Conservation (phyloP, 2,113 vertebrate genomes). For the Macquaria australasica region DNA sequence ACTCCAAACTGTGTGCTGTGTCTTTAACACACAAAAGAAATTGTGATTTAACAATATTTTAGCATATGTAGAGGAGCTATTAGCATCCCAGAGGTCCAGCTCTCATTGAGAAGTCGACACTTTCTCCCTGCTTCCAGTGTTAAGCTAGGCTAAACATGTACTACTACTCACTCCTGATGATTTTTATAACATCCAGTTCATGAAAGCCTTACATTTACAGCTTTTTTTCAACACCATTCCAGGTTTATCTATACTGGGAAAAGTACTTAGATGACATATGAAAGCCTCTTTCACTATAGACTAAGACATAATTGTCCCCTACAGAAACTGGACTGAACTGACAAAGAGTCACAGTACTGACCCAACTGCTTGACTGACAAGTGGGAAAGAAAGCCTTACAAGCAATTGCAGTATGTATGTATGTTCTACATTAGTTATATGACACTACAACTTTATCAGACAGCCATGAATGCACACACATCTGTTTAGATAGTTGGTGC, state of each 20-base stretch:
- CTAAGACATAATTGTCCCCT: background rate
- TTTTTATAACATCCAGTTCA: background rate
- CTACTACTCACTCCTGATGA: background rate
- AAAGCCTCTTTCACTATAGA: background rate
- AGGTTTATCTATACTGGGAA: background rate
- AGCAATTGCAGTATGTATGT: background rate
- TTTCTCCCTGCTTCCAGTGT: too few relatives aligned
- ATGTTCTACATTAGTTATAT: background rate
- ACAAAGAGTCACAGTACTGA: background rate
- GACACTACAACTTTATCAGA: background rate
- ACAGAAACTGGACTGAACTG: background rate
- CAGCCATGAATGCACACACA: constrained; percentile 1
- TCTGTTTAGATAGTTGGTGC: constrained; percentile 23
- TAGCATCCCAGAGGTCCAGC: background rate
- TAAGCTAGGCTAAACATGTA: background rate
- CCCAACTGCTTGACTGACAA: background rate
- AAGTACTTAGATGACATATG: background rate
- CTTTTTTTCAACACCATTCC: background rate
- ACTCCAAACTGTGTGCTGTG: too few relatives aligned
- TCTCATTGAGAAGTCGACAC: background rate
- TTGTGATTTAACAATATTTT: too few relatives aligned
- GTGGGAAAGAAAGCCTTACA: background rate
- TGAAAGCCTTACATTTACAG: background rate
- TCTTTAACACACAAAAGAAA: too few relatives aligned
- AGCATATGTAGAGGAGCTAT: too few relatives aligned